phyloP scores from a whole-genome alignment of 2,797 vertebrate genomes.

The Arnoldichthys spilopterus region DNA sequence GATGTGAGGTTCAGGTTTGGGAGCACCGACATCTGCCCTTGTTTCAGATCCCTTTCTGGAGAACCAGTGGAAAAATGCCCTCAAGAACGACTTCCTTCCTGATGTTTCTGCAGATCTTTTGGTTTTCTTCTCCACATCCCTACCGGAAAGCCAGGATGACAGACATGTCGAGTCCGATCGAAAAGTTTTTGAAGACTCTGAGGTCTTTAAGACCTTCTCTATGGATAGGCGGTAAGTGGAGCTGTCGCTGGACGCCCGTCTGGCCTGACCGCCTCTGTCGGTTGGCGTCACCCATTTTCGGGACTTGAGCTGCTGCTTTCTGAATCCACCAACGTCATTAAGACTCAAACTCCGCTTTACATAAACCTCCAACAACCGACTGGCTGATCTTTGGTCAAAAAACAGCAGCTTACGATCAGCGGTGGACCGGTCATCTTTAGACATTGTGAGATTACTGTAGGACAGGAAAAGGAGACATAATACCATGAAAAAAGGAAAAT shows the following conservation, averaged over 20 bases:
- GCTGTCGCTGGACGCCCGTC: conserved; percentile 60
- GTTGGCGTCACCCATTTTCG: conserved; percentile 2
- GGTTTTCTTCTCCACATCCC: no score
- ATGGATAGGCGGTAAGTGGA: not conserved
- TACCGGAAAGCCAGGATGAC: not conserved
- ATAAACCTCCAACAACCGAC: conserved; percentile 65
- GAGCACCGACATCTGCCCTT: not conserved
- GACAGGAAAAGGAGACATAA: no score
- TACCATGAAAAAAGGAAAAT: no score
- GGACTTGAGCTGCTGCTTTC: conserved; percentile 34
- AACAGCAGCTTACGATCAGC: conserved; percentile 59
- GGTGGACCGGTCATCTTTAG: not conserved
- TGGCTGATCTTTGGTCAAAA: conserved; percentile 64
- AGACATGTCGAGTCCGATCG: not conserved
- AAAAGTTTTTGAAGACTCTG: not conserved
- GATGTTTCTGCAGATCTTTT: not conserved
- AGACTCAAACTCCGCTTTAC: conserved; percentile 63
- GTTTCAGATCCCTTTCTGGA: conserved; percentile 17
- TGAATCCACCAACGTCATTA: conserved; percentile 32
- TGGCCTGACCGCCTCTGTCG: not conserved
- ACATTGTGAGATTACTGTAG: not conserved
- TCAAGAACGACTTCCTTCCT: conserved; percentile 3
- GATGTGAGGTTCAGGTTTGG: not conserved
- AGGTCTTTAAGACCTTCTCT: not conserved
- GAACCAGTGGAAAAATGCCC: conserved; percentile 13